Conservation (phyloP, 2,113 vertebrate species). For the Pelmatolapia mariae region DNA sequence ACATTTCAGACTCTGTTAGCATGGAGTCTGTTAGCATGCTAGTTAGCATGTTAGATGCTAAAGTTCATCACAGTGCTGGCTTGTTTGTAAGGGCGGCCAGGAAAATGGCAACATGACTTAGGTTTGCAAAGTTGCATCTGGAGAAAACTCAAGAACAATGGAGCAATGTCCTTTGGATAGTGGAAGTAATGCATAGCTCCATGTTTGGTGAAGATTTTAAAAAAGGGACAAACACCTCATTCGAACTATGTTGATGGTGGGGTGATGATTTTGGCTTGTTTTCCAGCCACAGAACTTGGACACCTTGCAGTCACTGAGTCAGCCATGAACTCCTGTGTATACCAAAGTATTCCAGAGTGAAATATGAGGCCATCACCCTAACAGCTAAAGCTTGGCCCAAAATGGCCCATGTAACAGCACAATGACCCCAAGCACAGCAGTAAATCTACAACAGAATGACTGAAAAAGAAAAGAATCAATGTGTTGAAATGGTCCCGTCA, state of each 20-base stretch:
- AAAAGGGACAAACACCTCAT: background rate
- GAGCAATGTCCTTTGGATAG: background rate
- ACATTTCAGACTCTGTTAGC: background rate
- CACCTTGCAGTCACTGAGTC: background rate
- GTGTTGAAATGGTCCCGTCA: background rate
- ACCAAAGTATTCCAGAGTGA: background rate
- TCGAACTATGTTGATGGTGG: background rate
- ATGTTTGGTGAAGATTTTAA: background rate
- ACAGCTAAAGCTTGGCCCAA: background rate
- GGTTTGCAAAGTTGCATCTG: background rate
- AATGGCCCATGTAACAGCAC: background rate
- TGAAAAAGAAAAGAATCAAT: background rate
- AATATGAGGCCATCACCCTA: background rate
- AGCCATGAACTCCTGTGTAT: background rate
- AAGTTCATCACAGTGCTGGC: background rate
- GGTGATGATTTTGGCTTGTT: background rate
- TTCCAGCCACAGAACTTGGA: background rate
- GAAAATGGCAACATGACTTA: background rate
- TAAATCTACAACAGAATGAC: background rate
- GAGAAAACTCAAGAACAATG: background rate
- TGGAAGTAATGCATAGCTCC: background rate
- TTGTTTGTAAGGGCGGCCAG: background rate
- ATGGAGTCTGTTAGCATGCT: background rate
- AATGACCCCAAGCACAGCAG: background rate
- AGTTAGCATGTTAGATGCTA: background rate